These are phyloP conservation scores for Homalodisca vitripennis DNA, from an alignment of 1,140 invertebrate species.

Conservation along the genomic window DNA sequence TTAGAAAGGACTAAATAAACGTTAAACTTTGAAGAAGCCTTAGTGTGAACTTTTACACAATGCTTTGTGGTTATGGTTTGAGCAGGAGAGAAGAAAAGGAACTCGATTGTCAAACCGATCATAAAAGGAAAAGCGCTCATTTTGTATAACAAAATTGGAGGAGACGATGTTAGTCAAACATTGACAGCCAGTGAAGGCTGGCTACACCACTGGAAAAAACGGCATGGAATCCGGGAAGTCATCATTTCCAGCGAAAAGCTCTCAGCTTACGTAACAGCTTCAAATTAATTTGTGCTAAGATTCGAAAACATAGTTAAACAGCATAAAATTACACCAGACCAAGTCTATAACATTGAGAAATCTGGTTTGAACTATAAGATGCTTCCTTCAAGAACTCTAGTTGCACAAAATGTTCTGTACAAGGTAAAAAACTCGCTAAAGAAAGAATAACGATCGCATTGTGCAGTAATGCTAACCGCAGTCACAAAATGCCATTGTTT, in stretches of 20 bases:
- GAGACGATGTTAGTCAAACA: no score
- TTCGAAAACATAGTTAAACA: conserved; percentile 11
- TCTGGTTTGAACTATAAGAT: no score
- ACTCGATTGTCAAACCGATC: no score
- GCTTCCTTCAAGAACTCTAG: not conserved
- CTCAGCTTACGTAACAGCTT: not conserved
- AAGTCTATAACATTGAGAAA: not conserved
- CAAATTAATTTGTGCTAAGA: not conserved
- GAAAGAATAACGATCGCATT: conserved; percentile 14
- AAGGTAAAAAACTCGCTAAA: not conserved
- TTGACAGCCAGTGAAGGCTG: conserved; percentile 5
- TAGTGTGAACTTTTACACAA: not conserved
- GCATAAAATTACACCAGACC: no score
- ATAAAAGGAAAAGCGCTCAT: not conserved
- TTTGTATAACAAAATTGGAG: conserved; percentile 15
- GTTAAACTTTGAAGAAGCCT: conserved; percentile 7
- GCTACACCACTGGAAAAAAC: conserved; percentile 3
- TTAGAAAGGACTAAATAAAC: not conserved
- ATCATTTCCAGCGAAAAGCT: no score
- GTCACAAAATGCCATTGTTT: conserved; percentile 20
- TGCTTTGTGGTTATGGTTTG: no score
- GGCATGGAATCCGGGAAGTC: not conserved
- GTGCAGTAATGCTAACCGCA: conserved; percentile 21
- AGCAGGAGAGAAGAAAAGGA: no score
- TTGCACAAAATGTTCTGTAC: not conserved